phyloP scores from a whole-genome alignment of 2,888 invertebrate species.

The Drosophila borborema region DNA sequence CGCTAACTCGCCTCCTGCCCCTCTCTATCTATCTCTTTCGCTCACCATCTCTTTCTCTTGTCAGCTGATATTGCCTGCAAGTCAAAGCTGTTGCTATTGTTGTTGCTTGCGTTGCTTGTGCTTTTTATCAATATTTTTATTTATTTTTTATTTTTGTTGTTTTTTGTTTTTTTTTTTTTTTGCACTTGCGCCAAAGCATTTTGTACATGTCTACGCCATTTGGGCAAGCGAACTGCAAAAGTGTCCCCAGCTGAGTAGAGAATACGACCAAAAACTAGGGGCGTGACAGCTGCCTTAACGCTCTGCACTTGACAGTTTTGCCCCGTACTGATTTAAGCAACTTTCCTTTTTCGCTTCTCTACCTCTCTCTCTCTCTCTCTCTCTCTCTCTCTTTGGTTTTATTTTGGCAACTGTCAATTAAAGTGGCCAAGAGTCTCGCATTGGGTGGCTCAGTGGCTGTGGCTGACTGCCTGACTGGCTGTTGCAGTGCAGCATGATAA shows the following conservation, averaged over 20 bases:
- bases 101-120: constrained; percentile 5
- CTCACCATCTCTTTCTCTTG: not conserved
- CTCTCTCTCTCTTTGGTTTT: constrained; percentile 9
- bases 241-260: constrained; percentile 1
- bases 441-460: constrained; percentile 16
- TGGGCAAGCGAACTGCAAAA: constrained; percentile 22
- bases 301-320: constrained; percentile 70
- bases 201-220: constrained; percentile 80
- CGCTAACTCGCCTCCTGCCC: not conserved
- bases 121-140: constrained; percentile 23
- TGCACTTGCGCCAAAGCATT: constrained; percentile 62
- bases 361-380: not conserved
- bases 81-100: constrained; percentile 12
- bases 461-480: not conserved
- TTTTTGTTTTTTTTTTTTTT: constrained; percentile 19
- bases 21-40: not conserved
- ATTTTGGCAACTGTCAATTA: constrained; percentile 60
- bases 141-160: too few relatives aligned
- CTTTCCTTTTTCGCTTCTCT: not conserved
- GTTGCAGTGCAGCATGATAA: constrained; percentile 71
- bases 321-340: constrained; percentile 59
- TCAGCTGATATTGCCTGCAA: constrained; percentile 17
- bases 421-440: constrained; percentile 34
- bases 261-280: not conserved
- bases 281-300: not conserved